These are phyloP conservation scores for Cerceris rybyensis DNA, from an alignment of 2,888 invertebrate species.

Conservation along the genomic window DNA sequence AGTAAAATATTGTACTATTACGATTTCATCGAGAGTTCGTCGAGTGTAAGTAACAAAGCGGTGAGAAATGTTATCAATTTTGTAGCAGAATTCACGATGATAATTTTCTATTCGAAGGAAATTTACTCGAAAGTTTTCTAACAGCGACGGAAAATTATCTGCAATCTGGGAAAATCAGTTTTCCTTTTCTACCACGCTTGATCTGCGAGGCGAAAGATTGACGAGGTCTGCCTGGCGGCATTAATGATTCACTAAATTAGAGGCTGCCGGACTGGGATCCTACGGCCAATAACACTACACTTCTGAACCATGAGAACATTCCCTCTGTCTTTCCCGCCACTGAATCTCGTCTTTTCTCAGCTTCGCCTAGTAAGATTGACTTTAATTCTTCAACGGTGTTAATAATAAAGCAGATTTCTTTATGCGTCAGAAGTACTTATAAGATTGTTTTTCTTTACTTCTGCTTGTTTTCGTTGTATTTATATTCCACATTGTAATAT, in stretches of 20 bases:
- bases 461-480: background rate
- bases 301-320: slow-evolving; percentile 28
- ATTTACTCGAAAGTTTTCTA: background rate
- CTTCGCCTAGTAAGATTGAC: slow-evolving; percentile 73
- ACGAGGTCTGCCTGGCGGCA: slow-evolving; percentile 68
- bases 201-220: slow-evolving; percentile 58
- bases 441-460: no score
- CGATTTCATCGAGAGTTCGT: no score
- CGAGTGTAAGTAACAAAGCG: no score
- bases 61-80: no score
- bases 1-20: no score
- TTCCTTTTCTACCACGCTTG: slow-evolving; percentile 22
- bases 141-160: slow-evolving; percentile 20
- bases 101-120: no score
- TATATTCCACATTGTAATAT: background rate
- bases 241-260: slow-evolving; percentile 76
- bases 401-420: slow-evolving; percentile 66
- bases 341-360: slow-evolving; percentile 54
- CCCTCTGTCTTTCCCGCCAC: slow-evolving; percentile 39
- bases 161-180: slow-evolving; percentile 18
- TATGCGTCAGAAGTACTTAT: background rate
- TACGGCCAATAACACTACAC: slow-evolving; percentile 51
- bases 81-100: no score
- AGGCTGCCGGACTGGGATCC: slow-evolving; percentile 45
- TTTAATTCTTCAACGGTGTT: slow-evolving; percentile 75